Percentiles rank a stretch among this genome's conserved stretches.
phyloP scores from a whole-genome alignment of 2,113 vertebrate genomes.

The Vidua macroura region DNA sequence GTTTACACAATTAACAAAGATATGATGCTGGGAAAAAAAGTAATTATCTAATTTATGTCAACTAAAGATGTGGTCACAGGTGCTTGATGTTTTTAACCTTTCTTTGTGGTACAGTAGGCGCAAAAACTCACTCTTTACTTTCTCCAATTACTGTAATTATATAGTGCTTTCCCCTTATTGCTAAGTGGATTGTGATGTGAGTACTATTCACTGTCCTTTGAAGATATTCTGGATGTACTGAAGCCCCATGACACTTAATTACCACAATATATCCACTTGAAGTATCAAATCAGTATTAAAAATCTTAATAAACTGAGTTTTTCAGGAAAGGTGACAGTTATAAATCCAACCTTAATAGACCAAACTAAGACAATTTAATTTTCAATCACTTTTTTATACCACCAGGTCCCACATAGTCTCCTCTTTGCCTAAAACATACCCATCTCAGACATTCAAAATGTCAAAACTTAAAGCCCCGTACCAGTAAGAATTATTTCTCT shows the following conservation, averaged over 20 bases:
- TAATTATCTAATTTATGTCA: background rate
- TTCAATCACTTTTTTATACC: background rate
- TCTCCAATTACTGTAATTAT: background rate
- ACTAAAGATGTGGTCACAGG: background rate
- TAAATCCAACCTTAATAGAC: background rate
- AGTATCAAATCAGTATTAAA: slow-evolving; percentile 9
- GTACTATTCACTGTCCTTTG: background rate
- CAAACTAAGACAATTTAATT: background rate
- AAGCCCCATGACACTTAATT: background rate
- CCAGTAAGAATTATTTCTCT: background rate
- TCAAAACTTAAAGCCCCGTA: background rate
- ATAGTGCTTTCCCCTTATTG: background rate
- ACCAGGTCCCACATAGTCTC: background rate
- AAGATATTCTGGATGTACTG: background rate
- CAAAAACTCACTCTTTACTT: background rate
- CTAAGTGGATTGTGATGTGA: background rate
- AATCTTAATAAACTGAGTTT: background rate
- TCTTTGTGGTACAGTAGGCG: background rate
- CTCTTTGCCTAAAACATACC: background rate
- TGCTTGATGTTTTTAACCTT: background rate
- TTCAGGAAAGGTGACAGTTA: background rate
- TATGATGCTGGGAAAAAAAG: background rate
- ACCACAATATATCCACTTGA: background rate
- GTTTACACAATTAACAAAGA: background rate
- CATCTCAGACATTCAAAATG: background rate